phyloP scores from a whole-genome alignment of 2,888 invertebrate genomes.

The Disparrhopalites patrizii region DNA sequence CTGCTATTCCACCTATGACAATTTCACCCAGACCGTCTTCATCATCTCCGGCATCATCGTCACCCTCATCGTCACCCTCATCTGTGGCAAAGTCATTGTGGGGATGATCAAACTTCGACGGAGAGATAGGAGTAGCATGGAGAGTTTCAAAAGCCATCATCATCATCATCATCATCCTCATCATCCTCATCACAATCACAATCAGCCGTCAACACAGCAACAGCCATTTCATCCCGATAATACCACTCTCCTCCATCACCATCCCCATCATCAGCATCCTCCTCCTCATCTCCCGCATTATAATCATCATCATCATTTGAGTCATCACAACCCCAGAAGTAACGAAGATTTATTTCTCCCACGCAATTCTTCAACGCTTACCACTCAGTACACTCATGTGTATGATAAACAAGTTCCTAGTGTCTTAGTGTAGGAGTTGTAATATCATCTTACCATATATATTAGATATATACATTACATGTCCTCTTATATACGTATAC shows the following conservation, averaged over 20 bases:
- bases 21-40: constrained; percentile 16
- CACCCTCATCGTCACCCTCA: constrained; percentile 5
- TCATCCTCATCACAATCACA: background rate
- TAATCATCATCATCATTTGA: too few species aligned
- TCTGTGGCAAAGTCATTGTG: constrained; percentile 12
- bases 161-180: background rate
- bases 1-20: background rate
- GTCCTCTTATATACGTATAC: too few species aligned
- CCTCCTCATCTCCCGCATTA: too few species aligned
- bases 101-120: background rate
- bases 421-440: constrained; percentile 23
- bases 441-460: background rate
- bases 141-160: constrained; percentile 12
- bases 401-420: constrained; percentile 30
- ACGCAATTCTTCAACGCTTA: constrained; percentile 10
- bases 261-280: background rate
- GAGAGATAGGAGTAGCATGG: background rate
- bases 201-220: background rate
- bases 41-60: constrained; percentile 9
- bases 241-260: background rate
- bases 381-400: constrained; percentile 8
- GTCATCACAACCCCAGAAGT: background rate
- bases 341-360: constrained; percentile 7
- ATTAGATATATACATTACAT: too few species aligned
- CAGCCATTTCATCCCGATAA: background rate